Evolutionary conservation across 2,888 invertebrate species (phyloP).

Genomic region (Scelioninae gen. 2): DNA sequence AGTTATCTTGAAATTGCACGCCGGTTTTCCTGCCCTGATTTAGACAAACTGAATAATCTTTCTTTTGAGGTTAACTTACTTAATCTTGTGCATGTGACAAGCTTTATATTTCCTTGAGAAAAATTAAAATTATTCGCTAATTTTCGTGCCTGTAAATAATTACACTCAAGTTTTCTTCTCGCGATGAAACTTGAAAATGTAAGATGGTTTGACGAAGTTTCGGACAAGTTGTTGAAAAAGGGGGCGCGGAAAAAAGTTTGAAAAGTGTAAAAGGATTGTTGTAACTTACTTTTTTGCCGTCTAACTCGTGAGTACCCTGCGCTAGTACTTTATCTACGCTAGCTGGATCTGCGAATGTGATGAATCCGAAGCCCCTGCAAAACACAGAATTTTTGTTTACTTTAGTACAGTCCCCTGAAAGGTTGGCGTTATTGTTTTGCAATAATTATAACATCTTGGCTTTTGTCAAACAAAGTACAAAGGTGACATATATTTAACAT

Average conservation of each 20-base stretch:
- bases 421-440: too few species aligned
- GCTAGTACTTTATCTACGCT: slow-evolving; percentile 99
- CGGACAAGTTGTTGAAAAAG: slow-evolving; percentile 45
- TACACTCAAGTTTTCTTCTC: slow-evolving; percentile 39
- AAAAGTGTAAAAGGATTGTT: slow-evolving; percentile 54
- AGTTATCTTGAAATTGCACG: too few species aligned
- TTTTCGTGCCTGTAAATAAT: slow-evolving; percentile 40
- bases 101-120: too few species aligned
- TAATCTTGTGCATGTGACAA: too few species aligned
- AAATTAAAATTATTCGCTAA: too few species aligned
- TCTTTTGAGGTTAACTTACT: too few species aligned
- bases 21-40: too few species aligned
- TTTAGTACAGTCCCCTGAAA: background rate
- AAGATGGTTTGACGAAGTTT: slow-evolving; percentile 54
- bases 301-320: slow-evolving; percentile 98
- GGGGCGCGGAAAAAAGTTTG: slow-evolving; percentile 46
- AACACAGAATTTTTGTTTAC: slow-evolving; percentile 59
- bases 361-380: slow-evolving; percentile 99
- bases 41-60: too few species aligned
- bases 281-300: slow-evolving; percentile 97
- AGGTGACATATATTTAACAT: too few species aligned
- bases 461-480: too few species aligned
- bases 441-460: too few species aligned
- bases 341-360: slow-evolving; percentile 98
- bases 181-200: slow-evolving; percentile 45